Evolutionary conservation across 2,888 invertebrate species (phyloP).

Genomic region (Meta bourneti): DNA sequence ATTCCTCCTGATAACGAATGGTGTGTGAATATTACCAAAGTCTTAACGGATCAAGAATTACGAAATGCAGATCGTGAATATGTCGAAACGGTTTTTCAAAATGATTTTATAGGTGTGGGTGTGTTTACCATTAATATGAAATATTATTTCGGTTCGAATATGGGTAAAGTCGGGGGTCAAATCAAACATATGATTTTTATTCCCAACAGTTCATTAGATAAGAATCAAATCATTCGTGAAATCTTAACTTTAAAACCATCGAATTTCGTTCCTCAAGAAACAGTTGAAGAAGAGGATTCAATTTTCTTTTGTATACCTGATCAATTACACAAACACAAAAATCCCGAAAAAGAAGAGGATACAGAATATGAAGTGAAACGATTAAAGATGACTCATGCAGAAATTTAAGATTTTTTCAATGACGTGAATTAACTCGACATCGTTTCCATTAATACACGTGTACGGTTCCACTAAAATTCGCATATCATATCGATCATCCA

Average conservation of each 20-base stretch:
- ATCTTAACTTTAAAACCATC: background rate
- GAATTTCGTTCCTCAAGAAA: background rate
- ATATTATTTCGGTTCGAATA: background rate
- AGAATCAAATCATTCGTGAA: background rate
- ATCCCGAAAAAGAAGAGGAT: background rate
- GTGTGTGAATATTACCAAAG: background rate
- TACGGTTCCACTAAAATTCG: conserved; percentile 6
- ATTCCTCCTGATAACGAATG: background rate
- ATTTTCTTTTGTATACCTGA: background rate
- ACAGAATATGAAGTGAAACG: no score
- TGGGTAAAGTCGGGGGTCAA: background rate
- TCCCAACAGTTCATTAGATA: background rate
- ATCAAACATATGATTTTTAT: conserved; percentile 1
- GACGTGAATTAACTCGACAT: background rate
- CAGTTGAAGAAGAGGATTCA: background rate
- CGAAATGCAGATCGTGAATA: no score
- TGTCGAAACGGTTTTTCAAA: background rate
- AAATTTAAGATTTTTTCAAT: conserved; percentile 12
- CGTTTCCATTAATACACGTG: background rate
- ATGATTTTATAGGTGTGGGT: background rate
- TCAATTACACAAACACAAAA: background rate
- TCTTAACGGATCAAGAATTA: background rate
- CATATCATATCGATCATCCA: conserved; percentile 21
- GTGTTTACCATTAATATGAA: background rate
- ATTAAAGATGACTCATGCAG: background rate